These are phyloP conservation scores for Paraplagusia blochii DNA, from an alignment of 2,113 vertebrate genomes.

Conservation along the genomic window DNA sequence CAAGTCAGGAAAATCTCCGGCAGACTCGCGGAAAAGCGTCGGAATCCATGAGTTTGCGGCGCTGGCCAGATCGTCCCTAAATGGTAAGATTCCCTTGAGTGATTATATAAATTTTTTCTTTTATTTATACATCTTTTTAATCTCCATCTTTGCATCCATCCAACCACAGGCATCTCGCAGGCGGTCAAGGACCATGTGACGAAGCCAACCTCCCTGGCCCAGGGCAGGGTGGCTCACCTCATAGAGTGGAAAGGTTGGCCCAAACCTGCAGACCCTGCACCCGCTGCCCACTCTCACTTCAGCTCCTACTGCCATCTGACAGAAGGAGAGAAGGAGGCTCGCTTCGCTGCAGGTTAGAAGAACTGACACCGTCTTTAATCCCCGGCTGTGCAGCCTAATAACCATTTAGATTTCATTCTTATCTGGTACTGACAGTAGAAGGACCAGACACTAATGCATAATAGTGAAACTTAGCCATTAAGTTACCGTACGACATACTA, in stretches of 20 bases:
- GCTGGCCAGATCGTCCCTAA: slow-evolving; percentile 92
- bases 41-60: slow-evolving; percentile 97
- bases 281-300: slow-evolving; percentile 85
- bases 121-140: no score
- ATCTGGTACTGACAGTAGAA: no score
- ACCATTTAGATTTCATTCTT: no score
- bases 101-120: no score
- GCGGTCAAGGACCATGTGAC: slow-evolving; percentile 97
- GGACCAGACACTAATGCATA: no score
- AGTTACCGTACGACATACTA: no score
- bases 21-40: slow-evolving; percentile 82
- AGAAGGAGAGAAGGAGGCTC: slow-evolving; percentile 94
- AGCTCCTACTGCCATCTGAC: slow-evolving; percentile 93
- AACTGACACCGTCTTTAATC: no score
- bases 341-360: slow-evolving; percentile 87
- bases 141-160: background rate
- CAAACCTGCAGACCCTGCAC: slow-evolving; percentile 81
- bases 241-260: slow-evolving; percentile 99
- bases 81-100: slow-evolving; percentile 73
- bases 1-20: slow-evolving; percentile 81
- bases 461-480: no score
- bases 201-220: slow-evolving; percentile 96
- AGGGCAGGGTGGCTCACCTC: slow-evolving; percentile 95
- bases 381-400: no score
- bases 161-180: slow-evolving; percentile 89